Percentiles rank a stretch among this genome's conserved stretches.
Evolutionary conservation across 1,140 invertebrate genomes (phyloP).

Genomic region (Drosophila baimaii): DNA sequence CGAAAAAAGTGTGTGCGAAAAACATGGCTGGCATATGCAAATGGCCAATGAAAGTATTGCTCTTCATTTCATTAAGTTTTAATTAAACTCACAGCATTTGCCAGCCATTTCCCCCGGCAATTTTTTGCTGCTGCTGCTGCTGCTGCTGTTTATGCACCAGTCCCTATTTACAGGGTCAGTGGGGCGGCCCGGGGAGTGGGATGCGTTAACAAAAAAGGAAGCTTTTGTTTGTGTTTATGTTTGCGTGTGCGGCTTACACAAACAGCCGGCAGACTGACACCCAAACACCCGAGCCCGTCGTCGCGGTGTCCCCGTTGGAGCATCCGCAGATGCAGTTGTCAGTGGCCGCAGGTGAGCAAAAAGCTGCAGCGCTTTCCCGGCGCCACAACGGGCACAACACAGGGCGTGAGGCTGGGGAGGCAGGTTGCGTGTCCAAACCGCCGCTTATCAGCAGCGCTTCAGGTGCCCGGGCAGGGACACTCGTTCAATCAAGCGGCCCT

Average conservation of each 20-base stretch:
- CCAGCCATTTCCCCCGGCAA: slow-evolving; percentile 18
- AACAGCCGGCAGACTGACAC: slow-evolving; percentile 47
- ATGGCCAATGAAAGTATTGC: slow-evolving; percentile 70
- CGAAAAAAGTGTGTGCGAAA: slow-evolving; percentile 5
- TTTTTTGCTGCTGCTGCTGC: slow-evolving; percentile 2
- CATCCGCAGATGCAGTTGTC: slow-evolving; percentile 47
- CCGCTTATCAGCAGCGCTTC: slow-evolving; percentile 36
- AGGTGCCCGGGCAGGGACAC: slow-evolving; percentile 36
- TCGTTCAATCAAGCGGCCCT: slow-evolving; percentile 60
- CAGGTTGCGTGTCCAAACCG: slow-evolving; percentile 35
- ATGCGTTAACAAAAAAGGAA: neutral
- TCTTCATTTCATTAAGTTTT: slow-evolving; percentile 74
- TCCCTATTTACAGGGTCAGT: slow-evolving; percentile 16
- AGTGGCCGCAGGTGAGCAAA: slow-evolving; percentile 37
- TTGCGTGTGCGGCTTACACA: slow-evolving; percentile 60
- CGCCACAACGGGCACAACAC: neutral
- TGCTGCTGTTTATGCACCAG: slow-evolving; percentile 8
- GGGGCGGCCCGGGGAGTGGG: neutral
- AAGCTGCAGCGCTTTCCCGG: slow-evolving; percentile 14
- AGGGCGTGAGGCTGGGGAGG: neutral
- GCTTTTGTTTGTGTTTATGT: slow-evolving; percentile 17
- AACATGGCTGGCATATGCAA: slow-evolving; percentile 25
- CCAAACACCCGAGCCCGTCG: neutral
- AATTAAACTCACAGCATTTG: slow-evolving; percentile 63
- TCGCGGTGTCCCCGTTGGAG: neutral